These are phyloP conservation scores for Cheilosia vernalis DNA, from an alignment of 2,888 invertebrate genomes.

Conservation along the genomic window DNA sequence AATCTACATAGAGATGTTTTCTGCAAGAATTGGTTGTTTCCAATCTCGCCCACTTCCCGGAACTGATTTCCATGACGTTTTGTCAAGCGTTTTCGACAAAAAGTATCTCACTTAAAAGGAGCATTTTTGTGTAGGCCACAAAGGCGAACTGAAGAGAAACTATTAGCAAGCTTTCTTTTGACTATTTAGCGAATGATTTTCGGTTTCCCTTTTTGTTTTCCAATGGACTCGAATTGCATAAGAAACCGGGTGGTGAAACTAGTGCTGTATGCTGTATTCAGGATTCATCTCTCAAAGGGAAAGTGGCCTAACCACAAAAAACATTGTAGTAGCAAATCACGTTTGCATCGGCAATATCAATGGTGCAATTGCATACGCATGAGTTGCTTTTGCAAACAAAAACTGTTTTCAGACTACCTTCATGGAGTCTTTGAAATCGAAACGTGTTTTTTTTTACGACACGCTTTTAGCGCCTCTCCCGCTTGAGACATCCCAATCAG, in stretches of 20 bases:
- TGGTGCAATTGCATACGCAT: neutral
- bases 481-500: slow-evolving; percentile 2
- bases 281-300: slow-evolving; percentile 50
- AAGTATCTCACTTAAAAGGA: slow-evolving; percentile 20
- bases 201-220: slow-evolving; percentile 17
- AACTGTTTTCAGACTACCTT: neutral
- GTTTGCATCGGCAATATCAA: slow-evolving; percentile 41
- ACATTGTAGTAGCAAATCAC: slow-evolving; percentile 9
- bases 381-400: too few species aligned
- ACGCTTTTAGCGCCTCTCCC: neutral
- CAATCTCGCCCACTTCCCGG: slow-evolving; percentile 23
- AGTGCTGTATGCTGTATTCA: slow-evolving; percentile 22
- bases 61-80: slow-evolving; percentile 15
- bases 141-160: slow-evolving; percentile 39
- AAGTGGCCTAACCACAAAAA: slow-evolving; percentile 42
- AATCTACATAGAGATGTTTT: slow-evolving; percentile 28
- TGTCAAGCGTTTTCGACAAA: slow-evolving; percentile 24
- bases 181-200: slow-evolving; percentile 20
- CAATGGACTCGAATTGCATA: slow-evolving; percentile 5
- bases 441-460: slow-evolving; percentile 14
- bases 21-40: neutral
- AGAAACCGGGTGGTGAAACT: slow-evolving; percentile 45
- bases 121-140: slow-evolving; percentile 18
- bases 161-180: slow-evolving; percentile 9
- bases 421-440: neutral